Percentiles rank a stretch among this genome's conserved stretches.
These are phyloP conservation scores for Sphyrna mokarran DNA, from an alignment of 2,113 vertebrate genomes.

Conservation along the genomic window DNA sequence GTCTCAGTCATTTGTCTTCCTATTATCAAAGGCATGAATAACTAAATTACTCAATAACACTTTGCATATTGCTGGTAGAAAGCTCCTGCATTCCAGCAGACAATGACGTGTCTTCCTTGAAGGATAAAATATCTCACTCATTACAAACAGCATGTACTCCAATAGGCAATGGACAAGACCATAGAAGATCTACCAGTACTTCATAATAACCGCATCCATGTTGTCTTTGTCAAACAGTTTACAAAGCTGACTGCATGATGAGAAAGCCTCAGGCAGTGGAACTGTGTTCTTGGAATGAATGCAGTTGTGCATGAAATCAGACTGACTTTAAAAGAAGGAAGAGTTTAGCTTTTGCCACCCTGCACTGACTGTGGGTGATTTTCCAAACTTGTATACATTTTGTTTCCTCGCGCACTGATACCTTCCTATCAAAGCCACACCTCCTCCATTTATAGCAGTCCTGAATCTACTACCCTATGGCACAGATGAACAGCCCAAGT, in stretches of 20 bases:
- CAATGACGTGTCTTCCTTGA: not conserved
- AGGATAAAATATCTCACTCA: not conserved
- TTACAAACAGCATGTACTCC: not conserved
- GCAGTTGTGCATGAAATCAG: slow-evolving; percentile 7
- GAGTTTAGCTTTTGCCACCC: not conserved
- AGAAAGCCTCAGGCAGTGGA: slow-evolving; percentile 1
- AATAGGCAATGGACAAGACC: not conserved
- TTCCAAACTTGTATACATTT: not conserved
- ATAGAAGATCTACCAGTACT: not conserved
- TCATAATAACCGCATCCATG: not conserved
- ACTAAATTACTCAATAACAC: not conserved
- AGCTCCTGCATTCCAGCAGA: no score
- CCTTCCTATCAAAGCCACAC: not conserved
- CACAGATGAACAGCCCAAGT: not conserved
- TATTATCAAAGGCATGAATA: not conserved
- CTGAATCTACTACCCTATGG: not conserved
- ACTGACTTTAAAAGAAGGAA: slow-evolving; percentile 25
- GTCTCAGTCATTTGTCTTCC: not conserved
- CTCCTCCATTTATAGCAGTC: not conserved
- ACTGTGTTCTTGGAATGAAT: not conserved
- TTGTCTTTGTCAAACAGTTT: slow-evolving; percentile 18
- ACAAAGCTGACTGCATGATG: not conserved
- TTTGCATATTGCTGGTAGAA: not conserved
- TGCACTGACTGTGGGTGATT: not conserved
- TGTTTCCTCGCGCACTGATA: not conserved